Conservation (phyloP, 2,797 vertebrate species). For the Lepidocolaptes lacrymiger region DNA sequence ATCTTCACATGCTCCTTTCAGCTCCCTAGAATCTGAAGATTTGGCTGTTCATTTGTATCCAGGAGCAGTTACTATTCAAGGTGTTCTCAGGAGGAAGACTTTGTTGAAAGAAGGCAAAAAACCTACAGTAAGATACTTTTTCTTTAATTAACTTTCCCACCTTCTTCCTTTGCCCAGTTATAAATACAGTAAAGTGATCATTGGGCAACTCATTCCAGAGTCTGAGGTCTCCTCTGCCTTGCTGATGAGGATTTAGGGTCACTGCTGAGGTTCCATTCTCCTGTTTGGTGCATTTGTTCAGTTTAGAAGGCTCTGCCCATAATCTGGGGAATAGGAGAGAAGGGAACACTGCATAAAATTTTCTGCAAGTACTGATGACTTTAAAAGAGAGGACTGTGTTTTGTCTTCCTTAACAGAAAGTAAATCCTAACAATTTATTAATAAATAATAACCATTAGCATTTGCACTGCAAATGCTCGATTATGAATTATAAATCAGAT, state of each 20-base stretch:
- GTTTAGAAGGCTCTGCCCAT: not conserved
- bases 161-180: not conserved
- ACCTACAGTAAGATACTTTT: conserved; percentile 87
- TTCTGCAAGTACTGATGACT: not conserved
- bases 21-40: conserved; percentile 96
- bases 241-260: not conserved
- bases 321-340: not conserved
- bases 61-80: conserved; percentile 94
- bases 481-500: not conserved
- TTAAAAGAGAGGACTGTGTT: not conserved
- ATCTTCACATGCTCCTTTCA: conserved; percentile 69
- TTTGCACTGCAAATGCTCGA: not conserved
- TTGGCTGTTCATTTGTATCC: conserved; percentile 95
- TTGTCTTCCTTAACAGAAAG: not conserved
- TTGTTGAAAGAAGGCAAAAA: conserved; percentile 98
- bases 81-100: conserved; percentile 95
- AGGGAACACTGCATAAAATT: not conserved
- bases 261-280: not conserved
- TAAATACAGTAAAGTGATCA: not conserved
- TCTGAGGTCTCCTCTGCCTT: not conserved
- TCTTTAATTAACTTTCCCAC: not conserved
- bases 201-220: not conserved
- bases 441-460: not conserved
- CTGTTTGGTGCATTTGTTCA: not conserved
- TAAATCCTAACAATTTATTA: not conserved